Evolutionary conservation across 2,113 vertebrate genomes (phyloP).

Genomic region (Trichomycterus rosablanca): DNA sequence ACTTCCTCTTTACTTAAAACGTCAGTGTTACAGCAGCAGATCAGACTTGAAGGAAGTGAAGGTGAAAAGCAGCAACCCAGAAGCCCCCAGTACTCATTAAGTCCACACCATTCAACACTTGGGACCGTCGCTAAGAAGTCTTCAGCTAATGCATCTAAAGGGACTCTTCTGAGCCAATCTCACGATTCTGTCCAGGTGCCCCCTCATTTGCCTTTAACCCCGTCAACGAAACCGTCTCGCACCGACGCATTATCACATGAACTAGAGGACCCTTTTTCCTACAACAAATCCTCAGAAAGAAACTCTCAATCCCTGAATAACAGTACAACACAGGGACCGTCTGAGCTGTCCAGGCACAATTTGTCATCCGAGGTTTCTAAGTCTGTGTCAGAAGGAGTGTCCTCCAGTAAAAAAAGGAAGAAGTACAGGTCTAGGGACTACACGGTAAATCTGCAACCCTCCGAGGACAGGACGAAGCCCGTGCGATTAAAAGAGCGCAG

Average conservation of each 20-base stretch:
- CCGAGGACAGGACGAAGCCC: constrained; percentile 85
- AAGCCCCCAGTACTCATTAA: constrained; percentile 80
- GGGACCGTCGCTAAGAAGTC: constrained; percentile 79
- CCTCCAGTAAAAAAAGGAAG: constrained; percentile 81
- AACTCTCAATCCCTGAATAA: constrained; percentile 68
- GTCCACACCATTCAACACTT: constrained; percentile 76
- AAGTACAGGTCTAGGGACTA: constrained; percentile 91
- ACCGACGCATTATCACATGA: constrained; percentile 66
- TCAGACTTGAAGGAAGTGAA: constrained; percentile 64
- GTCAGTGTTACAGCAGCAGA: constrained; percentile 82
- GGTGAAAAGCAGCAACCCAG: constrained; percentile 71
- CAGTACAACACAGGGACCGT: constrained; percentile 63
- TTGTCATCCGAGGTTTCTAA: constrained; percentile 66
- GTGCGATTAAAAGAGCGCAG: constrained; percentile 97
- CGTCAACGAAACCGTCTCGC: constrained; percentile 66
- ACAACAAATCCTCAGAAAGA: constrained; percentile 66
- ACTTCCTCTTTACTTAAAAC: constrained; percentile 85
- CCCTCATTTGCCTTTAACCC: constrained; percentile 66
- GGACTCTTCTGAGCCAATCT: constrained; percentile 75
- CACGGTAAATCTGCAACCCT: constrained; percentile 79
- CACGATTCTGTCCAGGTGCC: constrained; percentile 73
- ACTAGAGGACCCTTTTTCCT: constrained; percentile 62
- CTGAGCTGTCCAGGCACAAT: constrained; percentile 61
- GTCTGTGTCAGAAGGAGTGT: constrained; percentile 70
- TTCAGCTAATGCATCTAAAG: constrained; percentile 78